These are phyloP conservation scores for Stenotaenia linearis DNA, from an alignment of 2,888 invertebrate species.

Conservation along the genomic window DNA sequence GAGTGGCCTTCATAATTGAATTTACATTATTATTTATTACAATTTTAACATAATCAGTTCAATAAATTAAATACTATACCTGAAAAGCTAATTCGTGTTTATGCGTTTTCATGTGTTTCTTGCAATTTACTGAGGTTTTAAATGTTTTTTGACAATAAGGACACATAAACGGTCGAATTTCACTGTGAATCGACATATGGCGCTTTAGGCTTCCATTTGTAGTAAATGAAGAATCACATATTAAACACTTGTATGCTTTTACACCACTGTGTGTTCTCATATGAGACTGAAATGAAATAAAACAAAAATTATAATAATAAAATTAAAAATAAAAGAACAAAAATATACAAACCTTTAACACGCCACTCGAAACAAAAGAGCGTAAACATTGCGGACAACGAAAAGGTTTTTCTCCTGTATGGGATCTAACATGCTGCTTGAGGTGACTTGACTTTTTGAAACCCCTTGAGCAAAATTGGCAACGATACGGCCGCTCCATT, in stretches of 20 bases:
- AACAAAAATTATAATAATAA: conserved; percentile 34
- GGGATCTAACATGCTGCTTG: conserved; percentile 52
- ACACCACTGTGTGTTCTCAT: conserved; percentile 47
- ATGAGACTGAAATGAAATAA: conserved; percentile 46
- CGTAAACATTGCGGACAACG: conserved; percentile 47
- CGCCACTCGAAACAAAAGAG: conserved; percentile 54
- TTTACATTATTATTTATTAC: neutral
- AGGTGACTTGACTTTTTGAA: conserved; percentile 56
- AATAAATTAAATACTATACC: conserved; percentile 37
- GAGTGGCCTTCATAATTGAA: neutral
- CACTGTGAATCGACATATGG: conserved; percentile 53
- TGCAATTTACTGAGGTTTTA: conserved; percentile 57
- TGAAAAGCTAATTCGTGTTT: conserved; percentile 52
- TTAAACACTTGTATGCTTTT: conserved; percentile 52
- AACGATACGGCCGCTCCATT: conserved; percentile 51
- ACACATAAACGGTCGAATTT: conserved; percentile 54
- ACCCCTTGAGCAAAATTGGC: conserved; percentile 49
- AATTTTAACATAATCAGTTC: too few relatives aligned
- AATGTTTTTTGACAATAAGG: conserved; percentile 58
- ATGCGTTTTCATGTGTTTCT: conserved; percentile 61
- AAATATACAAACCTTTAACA: conserved; percentile 50
- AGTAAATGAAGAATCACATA: conserved; percentile 54
- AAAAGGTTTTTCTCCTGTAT: conserved; percentile 52
- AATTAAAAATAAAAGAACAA: neutral
- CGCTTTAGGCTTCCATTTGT: conserved; percentile 55